Evolutionary conservation across 2,113 vertebrate species (phyloP), one percentile per base, ranked within the genome.

Genomic region (Piaya cayana): DNA sequence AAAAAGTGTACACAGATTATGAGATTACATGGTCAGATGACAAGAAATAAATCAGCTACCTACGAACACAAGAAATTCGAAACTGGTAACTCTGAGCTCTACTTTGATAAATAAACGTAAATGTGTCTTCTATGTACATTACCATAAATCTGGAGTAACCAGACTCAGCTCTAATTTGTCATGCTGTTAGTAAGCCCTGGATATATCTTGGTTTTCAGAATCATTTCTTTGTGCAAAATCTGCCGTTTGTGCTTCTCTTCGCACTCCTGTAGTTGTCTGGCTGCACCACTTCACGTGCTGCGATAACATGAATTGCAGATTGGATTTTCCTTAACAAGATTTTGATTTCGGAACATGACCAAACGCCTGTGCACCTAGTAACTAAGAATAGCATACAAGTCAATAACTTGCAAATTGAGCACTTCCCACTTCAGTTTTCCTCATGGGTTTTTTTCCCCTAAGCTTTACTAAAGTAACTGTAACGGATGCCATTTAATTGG

Each of bases 1-100:
- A 98, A 96, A 95, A 92, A 71, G 95, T 77, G 39, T 99, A 98
- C 71, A 96, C 96, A 53, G 97, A 98, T 94, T 99, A 99, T 95
- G 98, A 99, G 74, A 97, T 99, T 88, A 98, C 97, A 37, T 99
- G 98, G 98, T 98, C 98, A 52, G 98, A 99, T 87, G 98, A 98
- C 81, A 98, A 97, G 94, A 98, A 98, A 97, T 98, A 86, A 97
- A 90, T 34, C 5, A 2, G 25, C 58, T 43, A 39, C 26, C 26
- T 64, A 50, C 5, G 21, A 60, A 64, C 45, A 56, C 30, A 4
- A 42, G 45, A 20, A 81, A 17, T 79, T 93, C 36, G 59, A 90
- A 45, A 25, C 55, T 69, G 82, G 49, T 56, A 92, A 90, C 32
- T 63, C 10, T 74, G 36, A 85, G 53, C 47, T 90, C 71, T 86